Conservation (phyloP, 2,797 vertebrate genomes). For the Falco biarmicus region DNA sequence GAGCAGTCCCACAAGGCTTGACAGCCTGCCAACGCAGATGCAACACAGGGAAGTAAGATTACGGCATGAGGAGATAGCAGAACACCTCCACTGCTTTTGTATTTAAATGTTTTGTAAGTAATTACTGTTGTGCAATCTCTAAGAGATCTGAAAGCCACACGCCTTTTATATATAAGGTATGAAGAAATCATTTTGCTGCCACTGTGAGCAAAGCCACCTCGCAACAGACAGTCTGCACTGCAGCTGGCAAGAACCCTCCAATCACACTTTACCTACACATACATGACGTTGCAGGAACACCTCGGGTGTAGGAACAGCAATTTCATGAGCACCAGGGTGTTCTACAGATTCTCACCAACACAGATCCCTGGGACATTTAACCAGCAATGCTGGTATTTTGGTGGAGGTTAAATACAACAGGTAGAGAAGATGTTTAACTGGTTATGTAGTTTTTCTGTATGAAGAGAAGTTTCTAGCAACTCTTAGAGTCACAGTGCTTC, state of each 20-base stretch:
- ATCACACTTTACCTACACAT: accelerated
- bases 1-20: background rate
- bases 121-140: background rate
- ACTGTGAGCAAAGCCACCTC: accelerated
- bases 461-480: conserved; percentile 45
- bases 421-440: background rate
- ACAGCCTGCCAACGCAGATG: background rate
- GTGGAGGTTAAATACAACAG: background rate
- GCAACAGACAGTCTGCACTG: background rate
- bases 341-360: background rate
- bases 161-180: background rate
- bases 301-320: background rate
- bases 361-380: background rate
- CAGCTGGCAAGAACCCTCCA: accelerated
- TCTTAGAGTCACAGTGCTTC: background rate
- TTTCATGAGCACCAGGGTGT: background rate
- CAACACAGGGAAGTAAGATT: background rate
- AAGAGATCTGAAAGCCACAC: background rate
- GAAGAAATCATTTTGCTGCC: background rate
- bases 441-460: background rate
- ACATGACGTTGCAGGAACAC: background rate
- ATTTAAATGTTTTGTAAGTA: background rate
- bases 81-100: background rate
- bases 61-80: accelerated
- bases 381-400: background rate